phyloP scores from a whole-genome alignment of 2,113 vertebrate species.

The Nanorana parkeri region DNA sequence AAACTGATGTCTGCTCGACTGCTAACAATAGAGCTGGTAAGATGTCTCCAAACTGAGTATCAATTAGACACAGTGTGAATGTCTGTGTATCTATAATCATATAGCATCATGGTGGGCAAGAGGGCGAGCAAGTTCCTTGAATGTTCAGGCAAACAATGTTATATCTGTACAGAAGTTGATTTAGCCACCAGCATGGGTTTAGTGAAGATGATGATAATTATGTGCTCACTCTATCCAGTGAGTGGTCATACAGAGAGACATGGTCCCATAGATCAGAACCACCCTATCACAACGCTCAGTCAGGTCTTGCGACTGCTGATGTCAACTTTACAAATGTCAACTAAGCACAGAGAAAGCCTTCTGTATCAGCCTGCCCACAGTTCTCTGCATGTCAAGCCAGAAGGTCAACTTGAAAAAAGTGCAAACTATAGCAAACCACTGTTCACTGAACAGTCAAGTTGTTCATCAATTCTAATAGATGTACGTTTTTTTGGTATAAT shows the following conservation, averaged over 20 bases:
- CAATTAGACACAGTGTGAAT: slow-evolving; percentile 43
- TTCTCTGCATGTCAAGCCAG: slow-evolving; percentile 13
- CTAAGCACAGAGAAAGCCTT: background rate
- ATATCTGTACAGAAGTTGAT: slow-evolving; percentile 8
- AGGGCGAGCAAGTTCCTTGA: slow-evolving; percentile 12
- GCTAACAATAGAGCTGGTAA: background rate
- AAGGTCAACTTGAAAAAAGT: background rate
- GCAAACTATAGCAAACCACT: slow-evolving; percentile 4
- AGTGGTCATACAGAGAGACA: background rate
- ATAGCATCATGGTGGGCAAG: slow-evolving; percentile 16
- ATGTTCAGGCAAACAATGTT: slow-evolving; percentile 10
- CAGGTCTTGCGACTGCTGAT: slow-evolving; percentile 6
- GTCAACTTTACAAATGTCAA: slow-evolving; percentile 15
- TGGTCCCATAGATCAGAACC: background rate
- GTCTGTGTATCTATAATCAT: slow-evolving; percentile 37
- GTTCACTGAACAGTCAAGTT: background rate
- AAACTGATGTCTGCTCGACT: background rate
- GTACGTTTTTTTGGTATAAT: too few species aligned
- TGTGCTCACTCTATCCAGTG: background rate
- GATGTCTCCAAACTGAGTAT: slow-evolving; percentile 28
- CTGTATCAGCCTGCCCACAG: slow-evolving; percentile 10
- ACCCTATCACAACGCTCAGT: background rate
- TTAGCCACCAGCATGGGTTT: slow-evolving; percentile 37
- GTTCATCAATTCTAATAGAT: slow-evolving; percentile 8
- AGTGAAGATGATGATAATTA: slow-evolving; percentile 42